Conservation (phyloP, 2,888 invertebrate genomes). For the Electrophaes corylata region DNA sequence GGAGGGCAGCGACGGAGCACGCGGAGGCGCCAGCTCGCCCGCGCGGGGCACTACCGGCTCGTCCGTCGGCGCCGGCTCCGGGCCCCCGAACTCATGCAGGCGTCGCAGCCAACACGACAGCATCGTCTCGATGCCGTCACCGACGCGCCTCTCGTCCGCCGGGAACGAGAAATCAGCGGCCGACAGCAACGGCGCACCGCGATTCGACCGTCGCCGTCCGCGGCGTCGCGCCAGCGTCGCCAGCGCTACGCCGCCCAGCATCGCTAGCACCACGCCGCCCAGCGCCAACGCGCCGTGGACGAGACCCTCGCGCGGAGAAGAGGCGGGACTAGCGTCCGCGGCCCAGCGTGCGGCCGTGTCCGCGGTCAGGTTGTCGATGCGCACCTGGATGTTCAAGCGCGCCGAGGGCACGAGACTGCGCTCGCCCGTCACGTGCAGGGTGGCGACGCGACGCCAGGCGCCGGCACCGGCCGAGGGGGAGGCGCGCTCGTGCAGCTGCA, state of each 20-base stretch:
- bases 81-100: slow-evolving; percentile 92
- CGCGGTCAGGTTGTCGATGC: slow-evolving; percentile 38
- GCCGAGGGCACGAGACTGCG: slow-evolving; percentile 45
- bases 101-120: slow-evolving; percentile 93
- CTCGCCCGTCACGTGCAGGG: background rate
- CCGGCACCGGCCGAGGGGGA: background rate
- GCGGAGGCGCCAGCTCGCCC: slow-evolving; percentile 77
- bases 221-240: slow-evolving; percentile 36
- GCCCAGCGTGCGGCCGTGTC: slow-evolving; percentile 29
- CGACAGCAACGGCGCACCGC: slow-evolving; percentile 44
- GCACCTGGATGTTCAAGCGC: slow-evolving; percentile 45
- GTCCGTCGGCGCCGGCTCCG: slow-evolving; percentile 89
- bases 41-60: slow-evolving; percentile 82
- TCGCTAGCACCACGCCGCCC: slow-evolving; percentile 17
- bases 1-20: slow-evolving; percentile 75
- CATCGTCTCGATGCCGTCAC: slow-evolving; percentile 93
- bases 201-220: slow-evolving; percentile 21
- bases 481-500: slow-evolving; percentile 31
- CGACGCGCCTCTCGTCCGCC: slow-evolving; percentile 65
- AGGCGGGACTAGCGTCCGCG: slow-evolving; percentile 14
- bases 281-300: slow-evolving; percentile 12
- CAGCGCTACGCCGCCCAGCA: slow-evolving; percentile 31
- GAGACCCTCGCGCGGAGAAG: slow-evolving; percentile 21
- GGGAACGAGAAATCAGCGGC: slow-evolving; percentile 56
- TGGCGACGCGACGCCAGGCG: slow-evolving; percentile 44